Base-by-base conservation (phyloP, 2,113 vertebrate species). In the Puffinus mauretanicus region DNA sequence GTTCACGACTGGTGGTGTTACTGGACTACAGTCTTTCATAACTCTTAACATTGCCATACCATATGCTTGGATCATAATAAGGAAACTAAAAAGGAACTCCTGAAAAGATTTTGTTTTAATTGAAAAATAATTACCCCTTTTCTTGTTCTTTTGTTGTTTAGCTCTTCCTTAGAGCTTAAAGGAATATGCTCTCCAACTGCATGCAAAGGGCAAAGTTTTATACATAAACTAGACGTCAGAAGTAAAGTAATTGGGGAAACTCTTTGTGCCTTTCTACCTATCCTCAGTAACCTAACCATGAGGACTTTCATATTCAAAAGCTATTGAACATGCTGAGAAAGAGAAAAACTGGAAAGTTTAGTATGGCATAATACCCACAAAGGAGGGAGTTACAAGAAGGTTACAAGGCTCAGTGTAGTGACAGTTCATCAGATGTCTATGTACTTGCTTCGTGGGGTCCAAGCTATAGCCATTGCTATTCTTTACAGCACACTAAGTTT, bases 31-130 rank as follows among this genome's bases (percentile, higher is more conserved):
- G 10, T 54, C 44, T 85, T 97, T 98, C 95, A 94, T 95, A 94
- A 96, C 95, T 98, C 96, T 98, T 97, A 98, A 97, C 96, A 97
- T 96, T 98, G 97, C 92, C 88, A 94, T 93, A 97, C 80, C 97
- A 83, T 96, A 88, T n/a, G 29, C 21, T 71, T 67, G 42, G 25
- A 47, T 44, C 6, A 16, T 97, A 94, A 97, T 93, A 97, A 97
- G 97, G 96, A 98, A 98, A 96, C 46, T 88, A 71, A 88, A 73
- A 83, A 84, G 58, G 22, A 77, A 71, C 32, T 85, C 67, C 52
- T 93, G 58, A 71, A 87, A 76, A 70, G 5, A 10, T 26, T 88
- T 76, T 77, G 17, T 42, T 82, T 95, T 32, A 42, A 16, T 72
- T 80, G 17, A 64, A 22, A 90, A 67, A 54, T 9, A 42, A 22